phyloP scores from a whole-genome alignment of 1,140 invertebrate genomes.

The Drosophila arawakana region DNA sequence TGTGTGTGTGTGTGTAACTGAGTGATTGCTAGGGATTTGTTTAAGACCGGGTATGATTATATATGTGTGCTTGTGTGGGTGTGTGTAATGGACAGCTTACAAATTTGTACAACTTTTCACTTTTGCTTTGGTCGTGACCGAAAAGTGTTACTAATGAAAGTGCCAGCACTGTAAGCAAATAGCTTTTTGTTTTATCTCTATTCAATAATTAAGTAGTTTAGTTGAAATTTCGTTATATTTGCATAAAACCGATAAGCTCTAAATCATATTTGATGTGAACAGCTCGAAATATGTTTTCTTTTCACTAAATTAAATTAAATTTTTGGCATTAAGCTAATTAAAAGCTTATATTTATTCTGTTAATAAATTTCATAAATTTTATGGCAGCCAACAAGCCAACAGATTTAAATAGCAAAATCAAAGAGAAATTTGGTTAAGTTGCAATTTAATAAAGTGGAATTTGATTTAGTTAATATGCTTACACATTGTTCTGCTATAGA shows the following conservation, averaged over 20 bases:
- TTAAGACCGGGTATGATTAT: conserved; percentile 15
- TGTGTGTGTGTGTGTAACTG: conserved; percentile 31
- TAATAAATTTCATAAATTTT: not conserved
- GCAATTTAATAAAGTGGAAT: no score
- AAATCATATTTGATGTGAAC: not conserved
- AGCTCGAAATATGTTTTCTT: not conserved
- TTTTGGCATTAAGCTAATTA: not conserved
- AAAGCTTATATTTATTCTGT: not conserved
- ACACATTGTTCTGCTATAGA: no score
- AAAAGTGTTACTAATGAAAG: conserved; percentile 45
- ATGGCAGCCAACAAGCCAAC: no score
- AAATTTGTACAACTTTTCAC: conserved; percentile 74
- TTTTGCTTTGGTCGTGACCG: conserved; percentile 26
- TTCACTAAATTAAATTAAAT: not conserved
- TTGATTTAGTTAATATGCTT: no score
- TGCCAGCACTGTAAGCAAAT: conserved; percentile 31
- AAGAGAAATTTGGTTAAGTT: no score
- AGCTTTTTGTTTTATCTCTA: not conserved
- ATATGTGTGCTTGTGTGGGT: conserved; percentile 29
- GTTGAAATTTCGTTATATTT: not conserved
- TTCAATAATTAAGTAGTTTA: conserved; percentile 5
- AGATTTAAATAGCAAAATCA: no score
- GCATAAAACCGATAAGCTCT: conserved; percentile 6
- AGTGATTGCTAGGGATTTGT: conserved; percentile 70
- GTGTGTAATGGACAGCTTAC: conserved; percentile 59